Base-by-base conservation (phyloP, 2,797 vertebrate genomes). In the Champsocephalus esox region DNA sequence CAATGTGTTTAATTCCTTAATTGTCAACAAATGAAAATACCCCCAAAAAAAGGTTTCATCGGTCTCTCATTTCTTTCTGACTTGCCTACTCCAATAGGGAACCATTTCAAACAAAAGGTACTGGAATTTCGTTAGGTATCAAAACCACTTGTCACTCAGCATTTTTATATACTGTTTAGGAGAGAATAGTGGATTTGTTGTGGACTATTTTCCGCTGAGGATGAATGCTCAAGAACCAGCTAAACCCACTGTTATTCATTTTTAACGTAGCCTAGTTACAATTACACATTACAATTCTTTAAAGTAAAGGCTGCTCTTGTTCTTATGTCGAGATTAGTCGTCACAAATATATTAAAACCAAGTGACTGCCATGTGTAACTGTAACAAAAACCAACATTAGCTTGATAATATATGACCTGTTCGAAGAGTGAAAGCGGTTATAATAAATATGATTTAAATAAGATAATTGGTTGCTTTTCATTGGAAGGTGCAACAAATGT, bases 361-460 rank as follows among this genome's bases (percentile, higher is more conserved):
- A 28, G 17, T 19, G 9, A n/a, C 17, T 50, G 11, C 8, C 32
- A 38, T 6, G 10, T 67, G 17, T 38, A n/a, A 64, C 28, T 64
- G 28, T 28, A 28, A 51, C 12, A 12, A 71, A 55, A 32, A 14
- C n/a, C 12, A 45, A 45, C 44, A 11, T 45, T 45, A 11, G 44
- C 44, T 44, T 45, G 44, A 11, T 9, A 13, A 38, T 9, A 38
- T 24, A 44, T 51, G n/a, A 54, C 43, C 28, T 5, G 7, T 32
- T 49, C 52, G 19, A 61, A 4, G 17, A 32, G 14, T 21, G n/a
- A 66, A 66, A 50, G 1, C 34, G 9, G 12, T 10, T 7, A 49
- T 43, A 14, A 65, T 14, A 65, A 64, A 52, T 74, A 28, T 54
- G 12, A 28, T 51, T 48, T 46, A 43, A 5, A 50, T 45, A 55